Percentiles rank a stretch among this genome's conserved stretches.
These are phyloP conservation scores for Melanotaenia pygmaea DNA, from an alignment of 2,797 vertebrate species.

Conservation along the genomic window DNA sequence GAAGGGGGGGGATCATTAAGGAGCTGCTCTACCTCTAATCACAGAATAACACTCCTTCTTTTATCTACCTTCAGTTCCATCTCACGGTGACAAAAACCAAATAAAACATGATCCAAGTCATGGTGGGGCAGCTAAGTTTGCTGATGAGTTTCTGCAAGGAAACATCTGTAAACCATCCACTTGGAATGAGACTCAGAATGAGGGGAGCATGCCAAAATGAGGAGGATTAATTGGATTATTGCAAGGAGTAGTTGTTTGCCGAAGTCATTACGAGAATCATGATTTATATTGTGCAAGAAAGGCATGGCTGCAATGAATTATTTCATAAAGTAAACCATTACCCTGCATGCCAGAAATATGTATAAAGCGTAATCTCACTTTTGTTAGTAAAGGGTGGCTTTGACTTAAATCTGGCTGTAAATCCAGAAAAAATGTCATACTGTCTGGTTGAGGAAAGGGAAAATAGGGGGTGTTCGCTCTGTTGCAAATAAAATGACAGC, in stretches of 20 bases:
- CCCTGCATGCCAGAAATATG: slow-evolving; percentile 14
- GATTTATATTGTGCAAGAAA: slow-evolving; percentile 57
- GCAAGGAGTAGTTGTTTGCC: slow-evolving; percentile 44
- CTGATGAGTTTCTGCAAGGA: slow-evolving; percentile 48
- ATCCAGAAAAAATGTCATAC: slow-evolving; percentile 12
- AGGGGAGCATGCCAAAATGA: slow-evolving; percentile 34
- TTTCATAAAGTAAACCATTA: slow-evolving; percentile 26
- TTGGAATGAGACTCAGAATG: slow-evolving; percentile 45
- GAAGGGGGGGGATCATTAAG: slow-evolving; percentile 63
- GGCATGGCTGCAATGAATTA: slow-evolving; percentile 25
- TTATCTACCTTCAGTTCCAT: slow-evolving; percentile 68
- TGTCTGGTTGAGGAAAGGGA: not conserved
- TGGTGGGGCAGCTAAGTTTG: slow-evolving; percentile 48
- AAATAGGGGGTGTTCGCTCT: slow-evolving; percentile 4
- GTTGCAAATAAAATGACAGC: slow-evolving; percentile 29
- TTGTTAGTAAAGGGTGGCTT: slow-evolving; percentile 19
- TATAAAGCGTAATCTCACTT: slow-evolving; percentile 19
- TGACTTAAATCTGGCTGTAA: slow-evolving; percentile 9
- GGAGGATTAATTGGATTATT: slow-evolving; percentile 68
- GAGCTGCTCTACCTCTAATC: slow-evolving; percentile 75
- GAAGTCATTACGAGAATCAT: slow-evolving; percentile 32
- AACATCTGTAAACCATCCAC: slow-evolving; percentile 78
- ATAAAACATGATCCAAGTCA: slow-evolving; percentile 46
- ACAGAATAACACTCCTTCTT: slow-evolving; percentile 73
- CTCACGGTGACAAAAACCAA: slow-evolving; percentile 59